Evolutionary conservation across 2,888 invertebrate species (phyloP), one percentile per base, ranked within the genome.

Genomic region (Norana najaformis): DNA sequence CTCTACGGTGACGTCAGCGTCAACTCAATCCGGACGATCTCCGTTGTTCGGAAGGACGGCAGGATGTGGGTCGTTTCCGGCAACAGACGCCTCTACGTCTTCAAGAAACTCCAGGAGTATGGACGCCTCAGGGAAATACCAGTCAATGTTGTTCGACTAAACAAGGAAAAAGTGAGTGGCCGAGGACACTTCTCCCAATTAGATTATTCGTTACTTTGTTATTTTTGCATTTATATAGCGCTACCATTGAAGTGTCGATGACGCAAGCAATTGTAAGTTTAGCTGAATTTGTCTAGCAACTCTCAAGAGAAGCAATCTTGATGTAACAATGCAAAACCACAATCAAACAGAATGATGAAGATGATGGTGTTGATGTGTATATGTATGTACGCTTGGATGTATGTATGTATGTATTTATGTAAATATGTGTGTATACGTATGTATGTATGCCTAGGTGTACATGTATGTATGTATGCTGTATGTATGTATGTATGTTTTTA

Each of bases 1-100:
- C 88, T 88, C 41, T 88, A 88, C 88, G 88, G 88, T 35, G 88
- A 88, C 34, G 35, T 41, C n/a, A 88, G 30, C 47, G 1, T n/a
- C 47, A 47, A 88, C 16, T 47, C 39, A 30, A 88, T 88, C 88
- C 39, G 88, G 37, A 35, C n/a, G 34, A 88, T 88, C 18, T 35
- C 41, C 39, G 88, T 23, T 34, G 88, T 88, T 8, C 41, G 34
- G 88, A 41, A 47, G 88, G 47, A 88, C 88, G 20, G 20, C 34
- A 30, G 30, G 23, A 16, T 41, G 36, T 88, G 88, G 88, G 88
- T 88, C 11, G 88, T 88, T 39, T 88, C 88, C 34, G 88, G 88
- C 8, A 88, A 88, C 39, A 30, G 88, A n/a, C 34, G 88, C 5
- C 88, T 88, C 20, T 88, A 88, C 88, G 41, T 88, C 34, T 88